Percentiles rank a stretch among this genome's conserved stretches.
These are phyloP conservation scores for Aleiodes alternator DNA, from an alignment of 2,888 invertebrate species.

Conservation along the genomic window DNA sequence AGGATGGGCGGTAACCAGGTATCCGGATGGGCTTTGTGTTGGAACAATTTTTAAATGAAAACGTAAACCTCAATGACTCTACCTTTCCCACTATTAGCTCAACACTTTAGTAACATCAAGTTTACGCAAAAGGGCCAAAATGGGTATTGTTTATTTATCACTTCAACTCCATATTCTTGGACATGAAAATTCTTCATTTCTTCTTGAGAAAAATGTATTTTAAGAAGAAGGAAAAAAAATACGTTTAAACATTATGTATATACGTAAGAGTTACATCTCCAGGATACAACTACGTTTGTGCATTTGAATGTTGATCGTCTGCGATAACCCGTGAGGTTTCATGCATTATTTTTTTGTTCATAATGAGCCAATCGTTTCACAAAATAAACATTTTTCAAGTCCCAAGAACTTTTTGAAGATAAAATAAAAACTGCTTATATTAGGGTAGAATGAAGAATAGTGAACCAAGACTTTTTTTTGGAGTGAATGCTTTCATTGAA, in stretches of 20 bases:
- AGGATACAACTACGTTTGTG: not conserved
- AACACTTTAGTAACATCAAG: not conserved
- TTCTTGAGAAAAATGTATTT: slow-evolving; percentile 16
- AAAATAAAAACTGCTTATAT: not conserved
- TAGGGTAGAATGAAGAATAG: too few species aligned
- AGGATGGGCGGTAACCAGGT: slow-evolving; percentile 48
- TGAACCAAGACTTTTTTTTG: too few species aligned
- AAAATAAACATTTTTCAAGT: not conserved
- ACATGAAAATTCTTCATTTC: slow-evolving; percentile 3
- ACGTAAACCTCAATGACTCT: slow-evolving; percentile 2
- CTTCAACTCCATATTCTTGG: slow-evolving; percentile 19
- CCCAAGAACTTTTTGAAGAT: not conserved
- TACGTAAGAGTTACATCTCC: slow-evolving; percentile 3
- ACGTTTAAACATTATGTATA: not conserved
- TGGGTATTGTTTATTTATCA: slow-evolving; percentile 25
- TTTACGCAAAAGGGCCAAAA: slow-evolving; percentile 3
- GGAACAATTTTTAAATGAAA: slow-evolving; percentile 7
- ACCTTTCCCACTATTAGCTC: slow-evolving; percentile 15
- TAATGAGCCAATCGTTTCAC: slow-evolving; percentile 22
- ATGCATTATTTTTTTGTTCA: slow-evolving; percentile 26
- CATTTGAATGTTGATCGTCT: slow-evolving; percentile 36
- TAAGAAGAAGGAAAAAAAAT: slow-evolving; percentile 15
- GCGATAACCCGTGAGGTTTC: slow-evolving; percentile 47
- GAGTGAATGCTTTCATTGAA: too few species aligned
- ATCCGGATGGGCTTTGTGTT: slow-evolving; percentile 38